Percentiles rank a stretch among this genome's conserved stretches.
These are phyloP conservation scores for Antennarius maculatus DNA, from an alignment of 2,797 vertebrate genomes.

Conservation along the genomic window DNA sequence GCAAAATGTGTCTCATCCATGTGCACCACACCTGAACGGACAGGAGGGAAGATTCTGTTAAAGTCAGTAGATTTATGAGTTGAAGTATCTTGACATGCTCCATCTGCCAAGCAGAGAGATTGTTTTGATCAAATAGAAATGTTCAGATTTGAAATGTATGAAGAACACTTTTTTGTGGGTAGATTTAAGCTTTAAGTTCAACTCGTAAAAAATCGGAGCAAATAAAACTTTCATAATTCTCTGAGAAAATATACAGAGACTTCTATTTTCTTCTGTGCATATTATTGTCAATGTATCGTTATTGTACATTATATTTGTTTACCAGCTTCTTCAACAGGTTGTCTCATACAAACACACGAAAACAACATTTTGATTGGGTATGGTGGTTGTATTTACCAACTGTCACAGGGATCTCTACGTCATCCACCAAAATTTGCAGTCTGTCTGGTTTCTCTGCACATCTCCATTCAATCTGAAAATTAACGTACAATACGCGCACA, in stretches of 20 bases:
- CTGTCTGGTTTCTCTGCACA: constrained; percentile 67
- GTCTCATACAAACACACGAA: not conserved
- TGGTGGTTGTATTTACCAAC: constrained; percentile 69
- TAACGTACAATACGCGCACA: not conserved
- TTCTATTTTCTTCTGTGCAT: no score
- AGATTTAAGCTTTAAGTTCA: no score
- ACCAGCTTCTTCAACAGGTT: not conserved
- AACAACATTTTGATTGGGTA: not conserved
- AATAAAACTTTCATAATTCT: no score
- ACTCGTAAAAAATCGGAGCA: no score
- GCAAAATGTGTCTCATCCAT: constrained; percentile 67
- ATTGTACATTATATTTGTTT: not conserved
- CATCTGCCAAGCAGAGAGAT: no score
- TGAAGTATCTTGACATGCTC: no score
- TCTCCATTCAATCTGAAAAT: constrained; percentile 83
- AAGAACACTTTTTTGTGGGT: no score
- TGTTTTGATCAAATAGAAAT: no score
- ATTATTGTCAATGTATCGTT: no score
- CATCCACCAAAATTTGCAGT: constrained; percentile 80
- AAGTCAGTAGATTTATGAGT: no score
- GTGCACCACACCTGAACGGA: constrained; percentile 70
- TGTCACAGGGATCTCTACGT: constrained; percentile 69
- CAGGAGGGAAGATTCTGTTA: constrained; percentile 1
- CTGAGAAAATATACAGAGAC: no score
- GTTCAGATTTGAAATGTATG: no score